Evolutionary conservation across 92 coral and sea anemone species (phyloP).

Genomic region (Phenganax subtilis): DNA sequence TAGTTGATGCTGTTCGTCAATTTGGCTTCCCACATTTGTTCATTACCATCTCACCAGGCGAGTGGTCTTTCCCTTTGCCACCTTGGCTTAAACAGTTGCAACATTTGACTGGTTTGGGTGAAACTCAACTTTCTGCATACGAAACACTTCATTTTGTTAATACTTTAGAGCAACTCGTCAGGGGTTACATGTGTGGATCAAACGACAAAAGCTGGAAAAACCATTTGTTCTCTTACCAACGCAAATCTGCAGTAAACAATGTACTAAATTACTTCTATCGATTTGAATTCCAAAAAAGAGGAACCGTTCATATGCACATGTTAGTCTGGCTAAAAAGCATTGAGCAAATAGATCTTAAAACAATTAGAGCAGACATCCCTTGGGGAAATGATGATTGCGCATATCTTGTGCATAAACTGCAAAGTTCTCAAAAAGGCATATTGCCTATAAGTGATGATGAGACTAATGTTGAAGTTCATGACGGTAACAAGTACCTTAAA

Average conservation of each 20-base stretch:
- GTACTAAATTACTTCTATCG: slow-evolving; percentile 47
- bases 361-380: slow-evolving; percentile 41
- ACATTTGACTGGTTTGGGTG: not conserved
- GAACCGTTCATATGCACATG: slow-evolving; percentile 44
- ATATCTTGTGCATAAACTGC: slow-evolving; percentile 33
- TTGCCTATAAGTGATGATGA: slow-evolving; percentile 11
- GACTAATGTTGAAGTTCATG: not conserved
- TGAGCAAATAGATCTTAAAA: not conserved
- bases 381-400: slow-evolving; percentile 21
- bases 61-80: slow-evolving; percentile 23
- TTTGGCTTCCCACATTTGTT: slow-evolving; percentile 14
- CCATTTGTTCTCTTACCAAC: slow-evolving; percentile 26
- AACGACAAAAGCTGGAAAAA: slow-evolving; percentile 33
- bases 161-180: not conserved
- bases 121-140: not conserved
- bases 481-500: not conserved
- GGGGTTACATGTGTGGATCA: slow-evolving; percentile 36
- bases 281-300: slow-evolving; percentile 43
- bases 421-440: slow-evolving; percentile 23
- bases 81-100: slow-evolving; percentile 5
- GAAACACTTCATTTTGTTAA: slow-evolving; percentile 26
- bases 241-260: not conserved
- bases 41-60: not conserved
- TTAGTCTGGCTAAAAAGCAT: slow-evolving; percentile 36
- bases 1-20: slow-evolving; percentile 9